These are phyloP conservation scores for Drosophila pallidifrons DNA, from an alignment of 1,140 invertebrate genomes.

Conservation along the genomic window DNA sequence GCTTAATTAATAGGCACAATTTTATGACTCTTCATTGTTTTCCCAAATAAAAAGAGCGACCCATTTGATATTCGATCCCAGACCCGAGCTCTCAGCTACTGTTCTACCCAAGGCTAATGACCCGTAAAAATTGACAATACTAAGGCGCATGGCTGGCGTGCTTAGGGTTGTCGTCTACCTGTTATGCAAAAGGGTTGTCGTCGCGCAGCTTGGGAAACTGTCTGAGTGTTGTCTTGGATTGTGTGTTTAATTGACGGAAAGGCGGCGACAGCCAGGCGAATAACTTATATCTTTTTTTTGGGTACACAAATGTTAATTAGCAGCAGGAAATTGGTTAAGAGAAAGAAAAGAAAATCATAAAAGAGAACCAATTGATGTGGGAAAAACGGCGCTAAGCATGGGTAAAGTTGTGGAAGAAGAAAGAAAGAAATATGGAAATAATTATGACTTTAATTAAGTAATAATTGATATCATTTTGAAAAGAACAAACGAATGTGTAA, in stretches of 20 bases:
- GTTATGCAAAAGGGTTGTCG: conserved; percentile 34
- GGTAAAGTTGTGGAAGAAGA: neutral
- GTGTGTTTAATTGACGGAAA: conserved; percentile 54
- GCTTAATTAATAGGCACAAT: conserved; percentile 63
- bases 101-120: conserved; percentile 62
- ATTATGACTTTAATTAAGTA: neutral
- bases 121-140: conserved; percentile 43
- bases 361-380: conserved; percentile 21
- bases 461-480: neutral
- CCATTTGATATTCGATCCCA: conserved; percentile 14
- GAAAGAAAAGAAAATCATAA: conserved; percentile 32
- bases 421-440: neutral
- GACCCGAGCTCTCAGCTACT: conserved; percentile 44
- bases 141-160: conserved; percentile 54
- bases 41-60: conserved; percentile 10
- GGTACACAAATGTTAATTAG: conserved; percentile 65
- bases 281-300: neutral
- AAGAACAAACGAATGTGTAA: neutral
- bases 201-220: conserved; percentile 11
- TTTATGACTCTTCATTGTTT: conserved; percentile 41
- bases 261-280: conserved; percentile 39
- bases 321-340: conserved; percentile 28
- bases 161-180: conserved; percentile 50
- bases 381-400: conserved; percentile 17
- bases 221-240: conserved; percentile 4